Evolutionary conservation across 2,113 vertebrate species (phyloP).

Genomic region (Heptranchias perlo): DNA sequence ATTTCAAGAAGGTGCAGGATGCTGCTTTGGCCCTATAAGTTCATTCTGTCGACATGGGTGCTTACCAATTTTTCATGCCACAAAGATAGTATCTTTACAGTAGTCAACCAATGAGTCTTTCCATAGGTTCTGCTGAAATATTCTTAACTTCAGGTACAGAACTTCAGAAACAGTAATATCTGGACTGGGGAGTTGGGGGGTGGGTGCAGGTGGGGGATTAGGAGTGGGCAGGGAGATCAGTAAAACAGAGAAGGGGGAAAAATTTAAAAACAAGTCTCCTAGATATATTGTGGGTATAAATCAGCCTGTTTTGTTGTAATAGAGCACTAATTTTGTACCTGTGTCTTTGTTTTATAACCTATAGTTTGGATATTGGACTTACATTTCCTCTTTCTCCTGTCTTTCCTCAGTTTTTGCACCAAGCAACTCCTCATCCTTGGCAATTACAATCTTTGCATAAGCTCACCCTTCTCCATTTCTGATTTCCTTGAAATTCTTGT

Average conservation of each 20-base stretch:
- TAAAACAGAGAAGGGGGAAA: background rate
- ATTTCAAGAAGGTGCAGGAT: background rate
- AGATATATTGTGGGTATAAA: background rate
- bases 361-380: no score
- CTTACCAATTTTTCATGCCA: background rate
- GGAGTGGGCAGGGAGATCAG: background rate
- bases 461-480: no score
- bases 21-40: background rate
- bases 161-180: background rate
- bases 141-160: background rate
- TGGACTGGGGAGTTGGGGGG: background rate
- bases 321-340: no score
- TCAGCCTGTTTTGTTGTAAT: no score
- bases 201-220: no score
- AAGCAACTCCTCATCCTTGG: no score
- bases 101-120: background rate
- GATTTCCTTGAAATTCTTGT: no score
- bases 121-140: background rate
- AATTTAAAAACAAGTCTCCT: background rate
- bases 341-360: no score
- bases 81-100: background rate
- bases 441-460: no score
- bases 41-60: background rate
- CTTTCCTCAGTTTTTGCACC: no score
- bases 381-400: no score